A percentile compares a stretch with the other conserved stretches of the same genome.
phyloP scores from a whole-genome alignment of 2,888 invertebrate species.

The Ctenicera cuprea region DNA sequence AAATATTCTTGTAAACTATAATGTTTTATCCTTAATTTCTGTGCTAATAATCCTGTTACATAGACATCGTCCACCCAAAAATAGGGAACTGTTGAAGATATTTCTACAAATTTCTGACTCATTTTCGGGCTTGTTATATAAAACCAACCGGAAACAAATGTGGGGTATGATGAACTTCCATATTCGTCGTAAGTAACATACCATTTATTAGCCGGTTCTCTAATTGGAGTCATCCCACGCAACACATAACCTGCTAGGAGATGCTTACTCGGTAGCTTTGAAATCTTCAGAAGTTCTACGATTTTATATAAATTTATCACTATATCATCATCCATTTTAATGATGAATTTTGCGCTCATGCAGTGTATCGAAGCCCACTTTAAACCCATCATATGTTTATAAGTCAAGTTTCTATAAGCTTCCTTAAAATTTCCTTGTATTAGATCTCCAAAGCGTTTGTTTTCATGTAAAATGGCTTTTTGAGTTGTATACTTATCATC shows the following conservation, averaged over 20 bases:
- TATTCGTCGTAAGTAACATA: conserved; percentile 84
- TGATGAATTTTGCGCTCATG: conserved; percentile 76
- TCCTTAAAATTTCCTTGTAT: conserved; percentile 86
- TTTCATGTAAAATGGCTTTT: conserved; percentile 78
- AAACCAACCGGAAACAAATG: conserved; percentile 89
- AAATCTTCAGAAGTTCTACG: conserved; percentile 70
- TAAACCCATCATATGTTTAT: conserved; percentile 88
- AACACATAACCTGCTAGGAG: conserved; percentile 82
- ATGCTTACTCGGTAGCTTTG: conserved; percentile 68
- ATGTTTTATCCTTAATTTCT: conserved; percentile 76
- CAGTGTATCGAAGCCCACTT: conserved; percentile 83
- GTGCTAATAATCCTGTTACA: conserved; percentile 86
- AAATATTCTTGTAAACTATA: conserved; percentile 78
- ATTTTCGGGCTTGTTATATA: conserved; percentile 84
- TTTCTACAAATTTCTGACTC: conserved; percentile 76
- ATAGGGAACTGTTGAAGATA: conserved; percentile 77
- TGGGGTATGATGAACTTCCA: conserved; percentile 78
- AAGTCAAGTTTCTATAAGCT: conserved; percentile 87
- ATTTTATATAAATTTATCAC: conserved; percentile 81
- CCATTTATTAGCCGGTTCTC: conserved; percentile 86
- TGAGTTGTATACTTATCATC: conserved; percentile 76
- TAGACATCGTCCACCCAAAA: conserved; percentile 97
- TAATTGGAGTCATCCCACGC: conserved; percentile 78
- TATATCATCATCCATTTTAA: conserved; percentile 90
- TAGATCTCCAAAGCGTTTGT: conserved; percentile 79